Conservation (phyloP, 2,888 invertebrate species). For the Aleiodes alternator region DNA sequence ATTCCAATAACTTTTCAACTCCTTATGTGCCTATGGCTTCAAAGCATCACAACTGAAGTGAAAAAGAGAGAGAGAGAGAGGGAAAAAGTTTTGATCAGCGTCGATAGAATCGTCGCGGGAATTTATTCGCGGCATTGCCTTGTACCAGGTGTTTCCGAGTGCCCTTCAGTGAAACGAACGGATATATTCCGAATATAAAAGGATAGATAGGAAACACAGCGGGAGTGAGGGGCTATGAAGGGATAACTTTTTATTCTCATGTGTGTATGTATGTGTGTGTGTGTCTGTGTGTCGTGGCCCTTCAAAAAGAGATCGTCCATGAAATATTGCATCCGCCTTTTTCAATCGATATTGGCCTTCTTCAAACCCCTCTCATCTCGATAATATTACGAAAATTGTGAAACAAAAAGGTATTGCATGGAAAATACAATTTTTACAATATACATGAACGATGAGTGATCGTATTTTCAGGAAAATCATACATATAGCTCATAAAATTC, state of each 20-base stretch:
- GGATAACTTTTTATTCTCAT: not conserved
- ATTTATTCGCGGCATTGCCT: slow-evolving; percentile 17
- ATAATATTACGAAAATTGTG: slow-evolving; percentile 7
- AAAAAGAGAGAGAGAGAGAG: not conserved
- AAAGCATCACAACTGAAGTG: too few relatives aligned
- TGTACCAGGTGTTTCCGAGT: slow-evolving; percentile 35
- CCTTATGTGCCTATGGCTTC: too few relatives aligned
- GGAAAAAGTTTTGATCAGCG: slow-evolving; percentile 3
- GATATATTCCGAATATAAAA: slow-evolving; percentile 20
- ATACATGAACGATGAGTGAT: too few relatives aligned
- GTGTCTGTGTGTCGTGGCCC: not conserved
- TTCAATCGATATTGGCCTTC: not conserved
- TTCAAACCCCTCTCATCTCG: not conserved
- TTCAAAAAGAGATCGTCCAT: slow-evolving; percentile 29
- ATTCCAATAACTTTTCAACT: slow-evolving; percentile 16
- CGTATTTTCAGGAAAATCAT: too few relatives aligned
- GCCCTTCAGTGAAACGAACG: slow-evolving; percentile 28
- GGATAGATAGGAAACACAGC: slow-evolving; percentile 5
- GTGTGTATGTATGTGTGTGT: not conserved
- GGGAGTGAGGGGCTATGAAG: not conserved
- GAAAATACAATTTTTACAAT: too few relatives aligned
- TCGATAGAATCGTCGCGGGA: slow-evolving; percentile 26
- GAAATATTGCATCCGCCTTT: slow-evolving; percentile 29
- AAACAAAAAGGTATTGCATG: not conserved
- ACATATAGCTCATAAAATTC: too few relatives aligned